Percentiles rank a stretch among this genome's conserved stretches.
Conservation (phyloP, 2,888 invertebrate species). For the Rhagonycha lutea region DNA sequence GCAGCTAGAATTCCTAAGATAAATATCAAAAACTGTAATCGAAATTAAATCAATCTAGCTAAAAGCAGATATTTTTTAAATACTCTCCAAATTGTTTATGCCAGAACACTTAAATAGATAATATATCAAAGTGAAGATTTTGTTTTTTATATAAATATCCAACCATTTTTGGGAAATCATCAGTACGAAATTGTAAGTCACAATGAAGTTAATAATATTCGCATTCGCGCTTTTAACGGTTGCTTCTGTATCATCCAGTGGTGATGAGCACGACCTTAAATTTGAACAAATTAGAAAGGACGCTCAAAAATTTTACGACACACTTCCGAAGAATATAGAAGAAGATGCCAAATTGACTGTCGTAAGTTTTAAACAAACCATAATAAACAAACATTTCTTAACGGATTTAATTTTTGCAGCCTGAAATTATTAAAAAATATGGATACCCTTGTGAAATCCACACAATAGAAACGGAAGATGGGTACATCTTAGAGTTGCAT, state of each 20-base stretch:
- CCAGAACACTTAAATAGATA: not conserved
- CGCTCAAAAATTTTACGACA: not conserved
- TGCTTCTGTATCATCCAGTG: not conserved
- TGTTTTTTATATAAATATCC: not conserved
- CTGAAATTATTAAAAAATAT: conserved; percentile 44
- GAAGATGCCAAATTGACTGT: not conserved
- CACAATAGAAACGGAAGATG: conserved; percentile 54
- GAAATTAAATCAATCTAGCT: not conserved
- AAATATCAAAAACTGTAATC: not conserved
- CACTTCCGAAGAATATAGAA: not conserved
- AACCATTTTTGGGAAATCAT: not conserved
- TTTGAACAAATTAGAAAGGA: not conserved
- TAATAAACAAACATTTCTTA: not conserved
- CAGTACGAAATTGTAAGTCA: not conserved
- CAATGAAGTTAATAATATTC: not conserved
- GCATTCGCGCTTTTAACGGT: not conserved
- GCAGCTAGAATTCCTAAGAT: too few relatives aligned
- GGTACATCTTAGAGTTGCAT: conserved; percentile 58
- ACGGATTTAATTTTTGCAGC: conserved; percentile 33
- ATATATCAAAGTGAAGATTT: not conserved
- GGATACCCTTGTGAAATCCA: conserved; percentile 50
- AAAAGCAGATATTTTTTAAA: not conserved
- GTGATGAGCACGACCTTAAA: not conserved
- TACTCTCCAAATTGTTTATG: not conserved
- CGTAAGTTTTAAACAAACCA: not conserved